Evolutionary conservation across 30 jellyfish, hydroid and myxozoan genomes (phyloP).

Genomic region (Rhopilema esculentum): DNA sequence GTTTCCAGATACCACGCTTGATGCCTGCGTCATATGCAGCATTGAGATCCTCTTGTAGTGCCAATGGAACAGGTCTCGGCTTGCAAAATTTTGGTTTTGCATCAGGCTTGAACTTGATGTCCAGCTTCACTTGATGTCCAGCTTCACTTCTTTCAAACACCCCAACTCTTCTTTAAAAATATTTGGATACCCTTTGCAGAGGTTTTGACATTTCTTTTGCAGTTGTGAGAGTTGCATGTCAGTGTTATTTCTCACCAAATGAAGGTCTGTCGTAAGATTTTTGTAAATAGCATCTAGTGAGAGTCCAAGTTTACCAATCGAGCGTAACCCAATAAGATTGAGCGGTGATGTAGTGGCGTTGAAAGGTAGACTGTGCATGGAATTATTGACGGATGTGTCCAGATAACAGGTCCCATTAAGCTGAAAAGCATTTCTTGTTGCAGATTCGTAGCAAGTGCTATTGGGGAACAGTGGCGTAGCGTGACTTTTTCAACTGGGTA

Average conservation of each 20-base stretch:
- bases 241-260: conserved; percentile 35
- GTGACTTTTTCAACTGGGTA: too few relatives aligned
- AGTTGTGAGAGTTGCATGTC: conserved; percentile 21
- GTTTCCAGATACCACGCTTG: conserved; percentile 24
- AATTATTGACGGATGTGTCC: conserved; percentile 22
- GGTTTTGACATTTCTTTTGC: not conserved
- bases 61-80: conserved; percentile 22
- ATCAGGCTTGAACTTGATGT: conserved; percentile 27
- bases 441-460: conserved; percentile 39
- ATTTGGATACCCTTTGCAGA: conserved; percentile 14
- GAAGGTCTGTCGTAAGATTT: conserved; percentile 25
- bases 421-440: conserved; percentile 27
- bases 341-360: conserved; percentile 21
- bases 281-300: conserved; percentile 30
- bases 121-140: too few relatives aligned
- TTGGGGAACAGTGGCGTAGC: too few relatives aligned
- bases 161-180: conserved; percentile 22
- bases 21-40: conserved; percentile 23
- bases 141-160: conserved; percentile 41
- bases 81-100: conserved; percentile 22
- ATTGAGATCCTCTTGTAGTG: conserved; percentile 36
- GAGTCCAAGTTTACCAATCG: conserved; percentile 16
- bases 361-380: conserved; percentile 32
- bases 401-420: conserved; percentile 27
- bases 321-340: conserved; percentile 43